Conservation (phyloP, 2,888 invertebrate species). For the Fissipunctia ypsillon region DNA sequence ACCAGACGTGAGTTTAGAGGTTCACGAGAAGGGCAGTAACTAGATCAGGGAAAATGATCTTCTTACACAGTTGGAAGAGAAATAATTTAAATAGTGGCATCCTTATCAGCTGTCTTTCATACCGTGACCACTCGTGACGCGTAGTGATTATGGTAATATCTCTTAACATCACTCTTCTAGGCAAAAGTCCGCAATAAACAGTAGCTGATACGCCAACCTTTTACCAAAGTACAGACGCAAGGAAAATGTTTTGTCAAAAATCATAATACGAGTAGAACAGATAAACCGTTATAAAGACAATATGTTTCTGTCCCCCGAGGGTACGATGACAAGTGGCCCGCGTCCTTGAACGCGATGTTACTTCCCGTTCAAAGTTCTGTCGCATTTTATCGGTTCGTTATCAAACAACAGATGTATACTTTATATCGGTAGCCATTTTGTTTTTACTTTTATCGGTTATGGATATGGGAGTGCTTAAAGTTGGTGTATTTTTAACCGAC, state of each 20-base stretch:
- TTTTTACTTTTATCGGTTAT: conserved; percentile 35
- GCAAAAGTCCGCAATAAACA: neutral
- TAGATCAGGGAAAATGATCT: conserved; percentile 9
- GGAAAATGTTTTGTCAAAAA: conserved; percentile 4
- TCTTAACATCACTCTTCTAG: neutral
- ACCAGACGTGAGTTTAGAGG: conserved; percentile 8
- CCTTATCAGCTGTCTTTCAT: neutral
- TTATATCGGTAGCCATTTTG: conserved; percentile 40
- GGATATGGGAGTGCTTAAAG: neutral
- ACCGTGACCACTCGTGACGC: neutral
- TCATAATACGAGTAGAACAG: conserved; percentile 21
- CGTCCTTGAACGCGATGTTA: conserved; percentile 47
- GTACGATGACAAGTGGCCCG: conserved; percentile 39
- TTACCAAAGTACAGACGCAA: conserved; percentile 6
- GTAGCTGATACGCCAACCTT: neutral
- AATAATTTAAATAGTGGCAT: neutral
- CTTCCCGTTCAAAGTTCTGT: conserved; percentile 43
- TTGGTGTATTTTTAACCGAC: neutral
- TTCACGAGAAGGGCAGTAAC: neutral
- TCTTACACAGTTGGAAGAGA: neutral
- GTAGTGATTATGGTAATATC: neutral
- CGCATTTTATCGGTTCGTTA: conserved; percentile 50
- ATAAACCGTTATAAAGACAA: conserved; percentile 38
- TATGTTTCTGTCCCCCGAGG: conserved; percentile 34
- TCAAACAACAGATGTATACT: conserved; percentile 52